Conservation (phyloP, 2,113 vertebrate genomes). For the Amphilophus citrinellus region DNA sequence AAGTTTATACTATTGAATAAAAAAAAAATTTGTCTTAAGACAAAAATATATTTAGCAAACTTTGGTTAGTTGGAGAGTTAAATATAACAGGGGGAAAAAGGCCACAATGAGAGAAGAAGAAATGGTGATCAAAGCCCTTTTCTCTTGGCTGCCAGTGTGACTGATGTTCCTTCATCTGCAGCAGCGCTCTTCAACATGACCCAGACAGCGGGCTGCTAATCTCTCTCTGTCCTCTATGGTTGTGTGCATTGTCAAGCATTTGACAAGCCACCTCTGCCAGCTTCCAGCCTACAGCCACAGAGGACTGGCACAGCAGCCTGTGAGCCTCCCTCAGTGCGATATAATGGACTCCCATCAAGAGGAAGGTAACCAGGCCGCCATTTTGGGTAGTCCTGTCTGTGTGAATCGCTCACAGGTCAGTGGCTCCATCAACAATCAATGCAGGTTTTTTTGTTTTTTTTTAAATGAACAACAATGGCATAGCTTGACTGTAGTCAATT, state of each 20-base stretch:
- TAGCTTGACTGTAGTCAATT: conserved; percentile 4
- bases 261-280: conserved; percentile 61
- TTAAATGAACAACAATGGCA: neutral
- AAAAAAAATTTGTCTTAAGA: neutral
- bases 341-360: conserved; percentile 49
- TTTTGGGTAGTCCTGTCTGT: conserved; percentile 47
- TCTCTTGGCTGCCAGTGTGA: conserved; percentile 33
- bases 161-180: conserved; percentile 38
- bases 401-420: conserved; percentile 35
- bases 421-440: conserved; percentile 3
- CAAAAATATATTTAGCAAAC: neutral
- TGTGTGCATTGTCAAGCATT: conserved; percentile 53
- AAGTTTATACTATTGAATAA: neutral
- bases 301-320: conserved; percentile 37
- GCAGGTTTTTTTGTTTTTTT: neutral
- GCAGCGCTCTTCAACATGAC: conserved; percentile 28
- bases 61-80: neutral
- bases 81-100: conserved; percentile 2
- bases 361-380: conserved; percentile 38
- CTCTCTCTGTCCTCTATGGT: conserved; percentile 52
- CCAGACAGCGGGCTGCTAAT: conserved; percentile 52
- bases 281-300: conserved; percentile 44
- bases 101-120: neutral
- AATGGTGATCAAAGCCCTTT: conserved; percentile 26
- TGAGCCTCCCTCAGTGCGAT: conserved; percentile 40